phyloP scores from a whole-genome alignment of 2,888 invertebrate genomes.

The Zaprionus obscuricornis region DNA sequence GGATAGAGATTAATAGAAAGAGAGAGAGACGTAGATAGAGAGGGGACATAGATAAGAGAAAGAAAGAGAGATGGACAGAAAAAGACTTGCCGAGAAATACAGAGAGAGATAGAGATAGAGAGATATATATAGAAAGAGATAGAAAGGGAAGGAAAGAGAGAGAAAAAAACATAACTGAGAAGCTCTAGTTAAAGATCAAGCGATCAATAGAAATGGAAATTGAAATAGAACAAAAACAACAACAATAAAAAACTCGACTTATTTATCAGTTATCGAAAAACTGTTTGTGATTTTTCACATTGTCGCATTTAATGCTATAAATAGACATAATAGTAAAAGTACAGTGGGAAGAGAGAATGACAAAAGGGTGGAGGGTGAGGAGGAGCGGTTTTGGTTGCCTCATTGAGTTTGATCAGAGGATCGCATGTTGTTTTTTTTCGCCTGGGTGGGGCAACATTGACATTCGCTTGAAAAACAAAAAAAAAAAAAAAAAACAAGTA shows the following conservation, averaged over 20 bases:
- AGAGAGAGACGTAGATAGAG: too few species aligned
- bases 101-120: background rate
- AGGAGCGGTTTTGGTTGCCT: slow-evolving; percentile 23
- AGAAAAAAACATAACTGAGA: background rate
- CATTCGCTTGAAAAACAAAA: slow-evolving; percentile 53
- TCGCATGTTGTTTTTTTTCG: background rate
- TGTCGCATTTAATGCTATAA: slow-evolving; percentile 49
- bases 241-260: background rate
- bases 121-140: background rate
- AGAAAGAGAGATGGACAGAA: background rate
- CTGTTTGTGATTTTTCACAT: slow-evolving; percentile 65
- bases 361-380: background rate
- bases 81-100: background rate
- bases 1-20: background rate
- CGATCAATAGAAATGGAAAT: background rate
- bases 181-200: background rate
- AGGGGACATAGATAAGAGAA: background rate
- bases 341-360: background rate
- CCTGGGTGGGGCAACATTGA: slow-evolving; percentile 43
- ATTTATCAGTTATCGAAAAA: slow-evolving; percentile 56
- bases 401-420: slow-evolving; percentile 18
- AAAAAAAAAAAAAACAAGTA: too few species aligned
- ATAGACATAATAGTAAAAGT: background rate
- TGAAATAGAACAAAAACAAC: background rate
- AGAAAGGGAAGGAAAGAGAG: background rate